Conservation (phyloP, 2,113 vertebrate genomes). For the Columbina picui region DNA sequence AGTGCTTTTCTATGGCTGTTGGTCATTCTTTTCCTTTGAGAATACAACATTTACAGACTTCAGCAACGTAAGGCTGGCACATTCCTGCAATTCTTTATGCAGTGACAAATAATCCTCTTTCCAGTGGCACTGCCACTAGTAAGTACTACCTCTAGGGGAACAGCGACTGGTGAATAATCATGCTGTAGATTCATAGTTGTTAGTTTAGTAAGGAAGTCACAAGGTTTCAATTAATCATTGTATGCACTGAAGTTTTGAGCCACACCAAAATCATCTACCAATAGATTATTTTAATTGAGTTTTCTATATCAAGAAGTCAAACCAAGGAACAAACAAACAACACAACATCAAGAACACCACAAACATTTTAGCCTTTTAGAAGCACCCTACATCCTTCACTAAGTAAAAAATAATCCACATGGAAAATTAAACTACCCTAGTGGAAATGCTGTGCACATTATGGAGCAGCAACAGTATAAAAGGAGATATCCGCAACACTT, state of each 20-base stretch:
- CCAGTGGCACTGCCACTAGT: background rate
- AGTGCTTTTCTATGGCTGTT: background rate
- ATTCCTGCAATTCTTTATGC: background rate
- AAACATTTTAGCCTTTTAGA: background rate
- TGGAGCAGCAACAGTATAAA: background rate
- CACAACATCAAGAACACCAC: background rate
- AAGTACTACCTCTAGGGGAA: background rate
- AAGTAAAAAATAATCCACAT: background rate
- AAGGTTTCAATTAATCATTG: background rate
- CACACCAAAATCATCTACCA: background rate
- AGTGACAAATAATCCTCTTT: background rate
- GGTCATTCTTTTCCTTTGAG: background rate
- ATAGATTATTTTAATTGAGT: background rate
- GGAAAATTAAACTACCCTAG: background rate
- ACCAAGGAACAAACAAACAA: background rate
- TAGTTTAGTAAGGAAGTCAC: background rate
- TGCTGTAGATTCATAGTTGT: background rate
- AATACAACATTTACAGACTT: background rate
- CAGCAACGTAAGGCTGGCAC: background rate
- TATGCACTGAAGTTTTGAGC: background rate
- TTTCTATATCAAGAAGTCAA: background rate
- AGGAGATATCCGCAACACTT: background rate
- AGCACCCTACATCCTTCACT: background rate
- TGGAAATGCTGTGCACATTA: background rate
- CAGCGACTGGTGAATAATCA: background rate